phyloP scores from a whole-genome alignment of 1,140 invertebrate species.

The Colletes gigas region DNA sequence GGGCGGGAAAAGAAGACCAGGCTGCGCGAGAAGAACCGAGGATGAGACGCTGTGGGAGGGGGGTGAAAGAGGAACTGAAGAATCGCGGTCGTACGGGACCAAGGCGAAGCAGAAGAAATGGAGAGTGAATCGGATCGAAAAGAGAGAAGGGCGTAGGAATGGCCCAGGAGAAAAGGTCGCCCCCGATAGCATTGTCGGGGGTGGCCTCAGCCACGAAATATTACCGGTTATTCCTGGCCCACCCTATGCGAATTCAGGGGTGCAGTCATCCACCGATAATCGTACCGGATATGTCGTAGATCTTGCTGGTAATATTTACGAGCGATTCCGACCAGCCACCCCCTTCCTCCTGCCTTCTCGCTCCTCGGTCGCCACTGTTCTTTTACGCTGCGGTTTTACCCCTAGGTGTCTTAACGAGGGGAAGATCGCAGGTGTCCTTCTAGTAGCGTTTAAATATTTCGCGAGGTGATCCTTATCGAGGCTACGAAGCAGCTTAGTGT shows the following conservation, averaged over 20 bases:
- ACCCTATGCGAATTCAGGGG: conserved; percentile 46
- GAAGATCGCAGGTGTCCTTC: not conserved
- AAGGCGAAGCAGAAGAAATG: conserved; percentile 27
- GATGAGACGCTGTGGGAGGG: not conserved
- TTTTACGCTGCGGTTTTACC: not conserved
- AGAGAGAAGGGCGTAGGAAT: conserved; percentile 23
- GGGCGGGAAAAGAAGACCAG: conserved; percentile 23
- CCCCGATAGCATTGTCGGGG: conserved; percentile 61
- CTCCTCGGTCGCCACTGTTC: not conserved
- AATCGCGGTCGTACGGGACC: conserved; percentile 22
- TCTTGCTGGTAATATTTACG: conserved; percentile 62
- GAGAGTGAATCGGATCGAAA: conserved; percentile 48
- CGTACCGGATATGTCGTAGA: conserved; percentile 65
- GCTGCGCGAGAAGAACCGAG: too few species aligned
- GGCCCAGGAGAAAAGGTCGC: conserved; percentile 36
- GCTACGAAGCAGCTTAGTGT: too few species aligned
- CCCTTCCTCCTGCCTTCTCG: not conserved
- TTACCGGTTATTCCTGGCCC: conserved; percentile 62
- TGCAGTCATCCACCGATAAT: conserved; percentile 62
- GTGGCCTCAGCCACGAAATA: conserved; percentile 59
- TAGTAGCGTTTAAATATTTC: not conserved
- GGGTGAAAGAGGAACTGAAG: not conserved
- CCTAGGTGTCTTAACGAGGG: not conserved
- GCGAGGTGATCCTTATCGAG: too few species aligned
- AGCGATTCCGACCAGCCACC: conserved; percentile 3